These are phyloP conservation scores for Eupelmus urozonus DNA, from an alignment of 2,888 invertebrate genomes.

Conservation along the genomic window DNA sequence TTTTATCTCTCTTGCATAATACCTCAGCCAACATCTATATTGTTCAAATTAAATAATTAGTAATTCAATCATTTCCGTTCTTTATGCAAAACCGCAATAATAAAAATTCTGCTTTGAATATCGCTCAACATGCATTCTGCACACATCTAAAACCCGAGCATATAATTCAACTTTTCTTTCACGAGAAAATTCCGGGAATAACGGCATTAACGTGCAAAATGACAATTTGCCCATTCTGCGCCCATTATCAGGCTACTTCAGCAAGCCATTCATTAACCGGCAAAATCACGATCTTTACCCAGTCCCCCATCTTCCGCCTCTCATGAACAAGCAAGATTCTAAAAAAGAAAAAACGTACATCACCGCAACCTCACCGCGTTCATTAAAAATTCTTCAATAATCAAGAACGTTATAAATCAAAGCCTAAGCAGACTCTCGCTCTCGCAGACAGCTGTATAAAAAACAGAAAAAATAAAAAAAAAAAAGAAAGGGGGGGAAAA, in stretches of 20 bases:
- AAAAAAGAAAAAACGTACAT: too few species aligned
- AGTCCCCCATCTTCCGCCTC: slow-evolving; percentile 20
- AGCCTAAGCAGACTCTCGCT: neutral
- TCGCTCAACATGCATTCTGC: too few species aligned
- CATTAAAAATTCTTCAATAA: neutral
- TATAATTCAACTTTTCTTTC: slow-evolving; percentile 11
- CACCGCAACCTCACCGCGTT: too few species aligned
- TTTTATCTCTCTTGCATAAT: too few species aligned
- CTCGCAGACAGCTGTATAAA: neutral
- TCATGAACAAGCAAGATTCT: neutral
- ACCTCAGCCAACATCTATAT: too few species aligned
- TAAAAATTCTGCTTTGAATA: too few species aligned
- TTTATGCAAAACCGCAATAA: too few species aligned
- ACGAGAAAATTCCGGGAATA: slow-evolving; percentile 29
- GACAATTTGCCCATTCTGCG: slow-evolving; percentile 9
- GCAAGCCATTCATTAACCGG: slow-evolving; percentile 11
- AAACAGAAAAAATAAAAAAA: neutral
- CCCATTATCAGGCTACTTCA: slow-evolving; percentile 12
- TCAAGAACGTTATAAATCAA: neutral
- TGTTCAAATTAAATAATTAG: too few species aligned
- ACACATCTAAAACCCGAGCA: too few species aligned
- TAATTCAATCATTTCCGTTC: too few species aligned
- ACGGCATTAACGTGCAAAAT: slow-evolving; percentile 22
- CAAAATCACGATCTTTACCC: slow-evolving; percentile 22
- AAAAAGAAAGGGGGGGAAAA: slow-evolving; percentile 5